These are phyloP conservation scores for Aldrovandia affinis DNA, from an alignment of 2,797 vertebrate genomes.

Conservation along the genomic window DNA sequence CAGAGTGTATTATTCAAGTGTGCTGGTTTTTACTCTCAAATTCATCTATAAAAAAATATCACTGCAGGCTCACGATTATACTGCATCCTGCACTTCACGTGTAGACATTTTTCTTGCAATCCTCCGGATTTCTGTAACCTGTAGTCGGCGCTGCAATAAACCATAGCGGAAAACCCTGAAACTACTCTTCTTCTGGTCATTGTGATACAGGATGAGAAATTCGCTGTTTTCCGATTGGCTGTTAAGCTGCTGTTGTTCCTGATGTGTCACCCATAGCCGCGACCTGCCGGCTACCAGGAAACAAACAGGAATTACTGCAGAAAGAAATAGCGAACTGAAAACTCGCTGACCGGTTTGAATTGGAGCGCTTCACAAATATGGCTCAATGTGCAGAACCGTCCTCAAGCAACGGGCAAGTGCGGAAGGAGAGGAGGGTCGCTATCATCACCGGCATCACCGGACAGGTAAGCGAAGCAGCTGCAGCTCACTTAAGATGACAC, in stretches of 20 bases:
- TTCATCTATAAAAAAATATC: too few species aligned
- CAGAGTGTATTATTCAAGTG: too few species aligned
- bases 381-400: slow-evolving; percentile 52
- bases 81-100: too few species aligned
- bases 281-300: slow-evolving; percentile 34
- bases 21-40: too few species aligned
- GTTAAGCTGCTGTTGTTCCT: slow-evolving; percentile 10
- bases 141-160: slow-evolving; percentile 39
- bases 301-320: neutral
- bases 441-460: slow-evolving; percentile 81
- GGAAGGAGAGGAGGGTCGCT: slow-evolving; percentile 66
- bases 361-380: slow-evolving; percentile 55
- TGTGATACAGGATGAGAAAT: neutral
- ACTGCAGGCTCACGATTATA: too few species aligned
- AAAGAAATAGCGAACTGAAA: neutral
- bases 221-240: slow-evolving; percentile 30
- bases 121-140: slow-evolving; percentile 28
- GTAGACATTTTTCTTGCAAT: neutral
- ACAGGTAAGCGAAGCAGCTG: slow-evolving; percentile 65
- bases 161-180: neutral
- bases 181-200: neutral
- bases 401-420: slow-evolving; percentile 38
- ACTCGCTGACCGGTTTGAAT: neutral
- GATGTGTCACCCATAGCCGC: slow-evolving; percentile 42
- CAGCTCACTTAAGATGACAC: neutral